These are phyloP conservation scores for Sceloporus tristichus DNA, from an alignment of 2,113 vertebrate species.

Conservation along the genomic window DNA sequence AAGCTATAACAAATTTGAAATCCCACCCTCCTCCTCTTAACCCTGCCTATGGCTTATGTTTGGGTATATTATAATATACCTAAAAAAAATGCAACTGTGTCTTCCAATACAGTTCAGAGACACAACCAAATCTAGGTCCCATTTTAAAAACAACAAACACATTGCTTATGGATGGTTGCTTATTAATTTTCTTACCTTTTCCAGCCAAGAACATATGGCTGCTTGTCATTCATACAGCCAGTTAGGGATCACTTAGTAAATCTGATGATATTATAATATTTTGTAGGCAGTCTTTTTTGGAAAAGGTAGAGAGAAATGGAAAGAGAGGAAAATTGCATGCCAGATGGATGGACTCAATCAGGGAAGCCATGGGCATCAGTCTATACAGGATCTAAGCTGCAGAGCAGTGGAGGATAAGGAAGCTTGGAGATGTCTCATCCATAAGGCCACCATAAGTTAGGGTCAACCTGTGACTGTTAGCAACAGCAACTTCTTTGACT, in stretches of 20 bases:
- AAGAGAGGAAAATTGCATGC: too few relatives aligned
- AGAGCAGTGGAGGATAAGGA: too few relatives aligned
- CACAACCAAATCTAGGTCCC: background rate
- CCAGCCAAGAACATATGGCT: background rate
- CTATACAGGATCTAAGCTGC: too few relatives aligned
- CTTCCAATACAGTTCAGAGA: background rate
- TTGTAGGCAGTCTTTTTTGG: too few relatives aligned
- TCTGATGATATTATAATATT: background rate
- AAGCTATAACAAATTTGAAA: constrained; percentile 54
- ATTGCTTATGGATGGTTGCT: too few relatives aligned
- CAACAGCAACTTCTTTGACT: too few relatives aligned
- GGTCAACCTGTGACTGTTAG: too few relatives aligned
- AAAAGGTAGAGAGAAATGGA: too few relatives aligned
- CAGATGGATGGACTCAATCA: too few relatives aligned
- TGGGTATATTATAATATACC: constrained; percentile 51
- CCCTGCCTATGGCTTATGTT: constrained; percentile 47
- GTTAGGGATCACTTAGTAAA: background rate
- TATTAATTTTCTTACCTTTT: background rate
- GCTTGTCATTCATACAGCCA: background rate
- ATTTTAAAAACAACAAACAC: background rate
- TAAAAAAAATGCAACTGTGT: constrained; percentile 16
- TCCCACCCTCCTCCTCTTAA: constrained; percentile 37
- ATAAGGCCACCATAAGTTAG: too few relatives aligned
- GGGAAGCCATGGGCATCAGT: too few relatives aligned
- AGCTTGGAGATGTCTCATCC: too few relatives aligned